Percentiles rank a stretch among this genome's conserved stretches.
These are phyloP conservation scores for Lonchura striata DNA, from an alignment of 2,113 vertebrate genomes.

Conservation along the genomic window DNA sequence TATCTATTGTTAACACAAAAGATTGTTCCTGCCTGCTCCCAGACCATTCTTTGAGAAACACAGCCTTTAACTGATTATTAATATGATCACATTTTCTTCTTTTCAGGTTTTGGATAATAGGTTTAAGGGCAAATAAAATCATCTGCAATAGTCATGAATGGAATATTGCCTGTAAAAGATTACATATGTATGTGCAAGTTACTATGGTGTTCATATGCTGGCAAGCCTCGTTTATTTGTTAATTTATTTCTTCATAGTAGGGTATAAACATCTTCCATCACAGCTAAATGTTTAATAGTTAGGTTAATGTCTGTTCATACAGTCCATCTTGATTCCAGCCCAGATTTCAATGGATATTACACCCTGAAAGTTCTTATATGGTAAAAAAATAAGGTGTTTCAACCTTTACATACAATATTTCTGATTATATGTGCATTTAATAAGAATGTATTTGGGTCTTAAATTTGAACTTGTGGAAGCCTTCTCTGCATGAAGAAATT, in stretches of 20 bases:
- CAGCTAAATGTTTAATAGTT: background rate
- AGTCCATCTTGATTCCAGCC: background rate
- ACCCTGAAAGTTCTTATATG: background rate
- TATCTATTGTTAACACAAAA: background rate
- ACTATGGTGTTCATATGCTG: background rate
- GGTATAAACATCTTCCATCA: background rate
- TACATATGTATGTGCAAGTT: background rate
- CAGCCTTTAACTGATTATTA: background rate
- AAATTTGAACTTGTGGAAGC: background rate
- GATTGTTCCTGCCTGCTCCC: background rate
- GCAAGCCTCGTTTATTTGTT: background rate
- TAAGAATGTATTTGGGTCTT: background rate
- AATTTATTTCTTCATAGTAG: background rate
- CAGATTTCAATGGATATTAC: background rate
- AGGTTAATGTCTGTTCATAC: background rate
- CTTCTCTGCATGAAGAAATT: background rate
- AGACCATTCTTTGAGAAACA: background rate
- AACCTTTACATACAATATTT: background rate
- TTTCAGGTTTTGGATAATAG: background rate
- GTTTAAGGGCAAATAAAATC: background rate
- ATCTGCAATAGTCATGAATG: background rate
- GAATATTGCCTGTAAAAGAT: background rate
- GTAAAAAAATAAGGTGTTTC: background rate
- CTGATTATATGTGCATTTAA: background rate
- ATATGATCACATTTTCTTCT: background rate